A percentile compares a stretch with the other conserved stretches of the same genome.
Conservation (phyloP, 1,140 invertebrate species). For the Hypothenemus hampei region DNA sequence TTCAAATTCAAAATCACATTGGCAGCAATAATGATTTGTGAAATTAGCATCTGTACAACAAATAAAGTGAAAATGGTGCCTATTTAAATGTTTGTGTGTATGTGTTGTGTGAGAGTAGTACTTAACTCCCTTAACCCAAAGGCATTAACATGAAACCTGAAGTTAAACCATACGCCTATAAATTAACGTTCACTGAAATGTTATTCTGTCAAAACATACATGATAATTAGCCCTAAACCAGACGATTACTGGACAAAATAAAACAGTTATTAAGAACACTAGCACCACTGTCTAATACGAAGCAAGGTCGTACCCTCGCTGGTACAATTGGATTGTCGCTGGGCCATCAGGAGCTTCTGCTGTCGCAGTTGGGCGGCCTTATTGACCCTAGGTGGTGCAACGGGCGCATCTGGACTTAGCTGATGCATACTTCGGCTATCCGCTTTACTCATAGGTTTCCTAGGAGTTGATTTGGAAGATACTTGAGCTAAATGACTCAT, state of each 20-base stretch:
- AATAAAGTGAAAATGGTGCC: too few relatives aligned
- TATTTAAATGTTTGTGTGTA: too few relatives aligned
- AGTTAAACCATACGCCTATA: too few relatives aligned
- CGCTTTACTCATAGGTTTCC: slow-evolving; percentile 38
- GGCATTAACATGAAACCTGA: too few relatives aligned
- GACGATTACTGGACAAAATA: slow-evolving; percentile 15
- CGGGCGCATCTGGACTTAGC: slow-evolving; percentile 48
- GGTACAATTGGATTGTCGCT: slow-evolving; percentile 32
- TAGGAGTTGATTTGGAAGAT: slow-evolving; percentile 32
- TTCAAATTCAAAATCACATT: too few relatives aligned
- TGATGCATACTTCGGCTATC: slow-evolving; percentile 62
- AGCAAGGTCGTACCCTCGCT: slow-evolving; percentile 38
- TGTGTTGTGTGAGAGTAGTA: too few relatives aligned
- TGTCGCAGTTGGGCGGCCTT: slow-evolving; percentile 42
- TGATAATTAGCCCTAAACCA: slow-evolving; percentile 13
- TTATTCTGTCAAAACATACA: too few relatives aligned
- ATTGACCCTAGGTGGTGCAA: slow-evolving; percentile 40
- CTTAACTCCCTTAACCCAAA: too few relatives aligned
- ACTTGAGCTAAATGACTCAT: slow-evolving; percentile 60
- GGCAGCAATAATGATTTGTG: too few relatives aligned
- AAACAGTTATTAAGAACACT: slow-evolving; percentile 9
- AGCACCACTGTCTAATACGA: slow-evolving; percentile 19
- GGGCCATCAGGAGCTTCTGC: slow-evolving; percentile 35
- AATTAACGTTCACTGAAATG: too few relatives aligned
- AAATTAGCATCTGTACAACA: too few relatives aligned